A percentile compares a stretch with the other conserved stretches of the same genome.
These are phyloP conservation scores for Melanotaenia nigrans DNA, from an alignment of 2,797 vertebrate genomes.

Conservation along the genomic window DNA sequence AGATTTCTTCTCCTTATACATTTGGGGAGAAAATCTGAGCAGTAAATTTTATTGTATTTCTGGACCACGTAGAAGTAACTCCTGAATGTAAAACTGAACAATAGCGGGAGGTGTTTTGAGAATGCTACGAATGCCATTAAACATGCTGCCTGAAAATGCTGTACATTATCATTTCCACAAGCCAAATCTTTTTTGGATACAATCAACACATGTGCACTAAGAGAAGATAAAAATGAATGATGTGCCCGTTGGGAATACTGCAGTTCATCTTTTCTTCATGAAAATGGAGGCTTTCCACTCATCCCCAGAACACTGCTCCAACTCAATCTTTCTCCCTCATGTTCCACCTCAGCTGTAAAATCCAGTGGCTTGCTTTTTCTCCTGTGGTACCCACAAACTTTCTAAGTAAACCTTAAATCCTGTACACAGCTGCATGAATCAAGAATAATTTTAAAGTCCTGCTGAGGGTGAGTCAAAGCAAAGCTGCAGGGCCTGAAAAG, in stretches of 20 bases:
- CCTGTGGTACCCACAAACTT: neutral
- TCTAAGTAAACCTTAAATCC: conserved; percentile 4
- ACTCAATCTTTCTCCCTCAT: conserved; percentile 1
- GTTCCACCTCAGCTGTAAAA: conserved; percentile 14
- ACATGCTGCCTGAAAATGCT: neutral
- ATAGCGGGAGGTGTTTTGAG: neutral
- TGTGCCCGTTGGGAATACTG: neutral
- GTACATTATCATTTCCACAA: conserved; percentile 1
- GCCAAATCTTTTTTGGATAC: conserved; percentile 17
- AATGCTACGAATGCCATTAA: conserved; percentile 8
- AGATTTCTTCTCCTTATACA: neutral
- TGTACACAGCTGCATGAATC: neutral
- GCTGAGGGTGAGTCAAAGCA: conserved; percentile 5
- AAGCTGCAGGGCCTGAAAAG: neutral
- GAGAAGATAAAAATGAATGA: conserved; percentile 11
- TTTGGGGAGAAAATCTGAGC: neutral
- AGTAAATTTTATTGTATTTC: neutral
- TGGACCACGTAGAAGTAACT: conserved; percentile 2
- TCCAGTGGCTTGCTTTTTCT: neutral
- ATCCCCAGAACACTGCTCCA: neutral
- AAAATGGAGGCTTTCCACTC: conserved; percentile 7
- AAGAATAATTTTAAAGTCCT: neutral
- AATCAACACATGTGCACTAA: conserved; percentile 4
- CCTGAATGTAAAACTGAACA: conserved; percentile 10
- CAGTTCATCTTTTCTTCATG: neutral